Conservation (phyloP, 1,140 invertebrate species). For the Pogonus chalceus region DNA sequence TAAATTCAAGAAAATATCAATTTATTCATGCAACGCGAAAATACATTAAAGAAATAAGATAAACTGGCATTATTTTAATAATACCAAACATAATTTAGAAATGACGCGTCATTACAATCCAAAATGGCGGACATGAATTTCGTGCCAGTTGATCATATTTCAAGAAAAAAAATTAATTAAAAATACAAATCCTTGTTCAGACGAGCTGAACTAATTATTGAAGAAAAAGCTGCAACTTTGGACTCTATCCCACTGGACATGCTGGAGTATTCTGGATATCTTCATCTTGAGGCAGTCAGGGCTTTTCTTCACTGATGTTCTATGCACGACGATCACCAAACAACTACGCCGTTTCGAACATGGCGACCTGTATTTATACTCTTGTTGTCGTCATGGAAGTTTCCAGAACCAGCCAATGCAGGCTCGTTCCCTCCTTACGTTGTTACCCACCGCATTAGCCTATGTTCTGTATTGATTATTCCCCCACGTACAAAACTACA, state of each 20-base stretch:
- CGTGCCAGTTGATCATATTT: background rate
- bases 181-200: conserved; percentile 5
- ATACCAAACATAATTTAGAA: background rate
- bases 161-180: background rate
- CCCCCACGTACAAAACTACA: no score
- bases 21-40: background rate
- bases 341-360: background rate
- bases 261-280: background rate
- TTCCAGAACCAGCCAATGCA: conserved; percentile 2
- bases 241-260: background rate
- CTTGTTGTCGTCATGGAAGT: background rate
- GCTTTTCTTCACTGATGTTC: no score
- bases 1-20: background rate
- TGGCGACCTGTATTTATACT: background rate
- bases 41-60: background rate
- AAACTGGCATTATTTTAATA: background rate
- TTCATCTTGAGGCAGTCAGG: background rate
- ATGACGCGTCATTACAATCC: conserved; percentile 2
- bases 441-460: background rate
- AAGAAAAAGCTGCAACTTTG: background rate
- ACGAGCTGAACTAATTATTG: background rate
- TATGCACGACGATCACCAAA: background rate
- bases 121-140: conserved; percentile 1
- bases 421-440: background rate
- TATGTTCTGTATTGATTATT: no score